Evolutionary conservation across 1,140 invertebrate genomes (phyloP).

Genomic region (Drosophila arawakana): DNA sequence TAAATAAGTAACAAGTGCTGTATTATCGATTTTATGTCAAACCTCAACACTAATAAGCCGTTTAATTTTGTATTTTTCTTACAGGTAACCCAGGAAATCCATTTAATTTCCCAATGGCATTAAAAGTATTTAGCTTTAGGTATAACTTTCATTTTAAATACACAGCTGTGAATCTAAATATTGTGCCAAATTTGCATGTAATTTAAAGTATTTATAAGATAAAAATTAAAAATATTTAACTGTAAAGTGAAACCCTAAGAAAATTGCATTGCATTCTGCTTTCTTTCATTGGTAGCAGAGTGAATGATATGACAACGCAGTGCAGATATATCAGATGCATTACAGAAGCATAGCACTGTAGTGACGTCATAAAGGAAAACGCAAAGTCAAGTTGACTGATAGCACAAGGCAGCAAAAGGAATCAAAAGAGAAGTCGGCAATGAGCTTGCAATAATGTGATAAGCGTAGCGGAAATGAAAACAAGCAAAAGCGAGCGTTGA

Average conservation of each 20-base stretch:
- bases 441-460: conserved; percentile 82
- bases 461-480: conserved; percentile 78
- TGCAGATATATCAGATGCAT: not conserved
- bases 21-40: not conserved
- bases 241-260: not conserved
- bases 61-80: not conserved
- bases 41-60: too few relatives aligned
- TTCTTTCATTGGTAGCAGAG: not conserved
- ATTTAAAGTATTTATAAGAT: too few relatives aligned
- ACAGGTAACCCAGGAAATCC: not conserved
- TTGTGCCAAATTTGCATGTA: too few relatives aligned
- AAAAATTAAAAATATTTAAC: not conserved
- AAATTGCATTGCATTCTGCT: not conserved
- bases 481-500: conserved; percentile 68
- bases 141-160: too few relatives aligned
- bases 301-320: conserved; percentile 28
- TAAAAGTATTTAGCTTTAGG: too few relatives aligned
- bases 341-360: not conserved
- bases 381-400: conserved; percentile 53
- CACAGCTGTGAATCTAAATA: too few relatives aligned
- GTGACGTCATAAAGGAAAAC: conserved; percentile 40
- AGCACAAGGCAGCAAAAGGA: conserved; percentile 25
- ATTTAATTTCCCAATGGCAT: too few relatives aligned
- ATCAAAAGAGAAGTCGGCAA: conserved; percentile 64
- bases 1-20: too few relatives aligned